Evolutionary conservation across 2,113 vertebrate genomes (phyloP).

Genomic region (Semnornis frantzii): DNA sequence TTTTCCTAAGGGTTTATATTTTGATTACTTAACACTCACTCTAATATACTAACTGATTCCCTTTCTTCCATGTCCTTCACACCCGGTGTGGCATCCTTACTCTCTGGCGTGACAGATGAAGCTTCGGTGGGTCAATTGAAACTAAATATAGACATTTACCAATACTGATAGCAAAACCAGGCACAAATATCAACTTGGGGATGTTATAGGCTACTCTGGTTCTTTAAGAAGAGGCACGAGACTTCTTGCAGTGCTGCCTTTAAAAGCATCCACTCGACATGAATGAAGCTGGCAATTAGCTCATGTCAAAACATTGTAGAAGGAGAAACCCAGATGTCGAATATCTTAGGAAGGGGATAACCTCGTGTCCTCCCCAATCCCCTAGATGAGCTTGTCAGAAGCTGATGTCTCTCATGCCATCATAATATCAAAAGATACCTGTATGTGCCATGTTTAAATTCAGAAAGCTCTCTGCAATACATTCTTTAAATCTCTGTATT

Average conservation of each 20-base stretch:
- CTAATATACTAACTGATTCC: neutral
- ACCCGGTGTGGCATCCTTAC: neutral
- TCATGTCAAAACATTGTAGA: conserved; percentile 65
- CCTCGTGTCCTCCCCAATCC: conserved; percentile 47
- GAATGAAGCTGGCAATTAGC: conserved; percentile 71
- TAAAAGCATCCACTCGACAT: conserved; percentile 49
- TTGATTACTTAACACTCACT: conserved; percentile 1
- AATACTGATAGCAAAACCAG: conserved; percentile 4
- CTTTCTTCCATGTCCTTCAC: neutral
- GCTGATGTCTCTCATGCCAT: conserved; percentile 14
- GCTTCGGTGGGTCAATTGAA: neutral
- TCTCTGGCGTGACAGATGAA: conserved; percentile 31
- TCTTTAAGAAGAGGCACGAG: conserved; percentile 43
- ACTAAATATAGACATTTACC: neutral
- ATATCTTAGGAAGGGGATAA: conserved; percentile 64
- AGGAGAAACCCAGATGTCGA: conserved; percentile 57
- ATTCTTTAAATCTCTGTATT: conserved; percentile 2
- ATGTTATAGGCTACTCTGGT: neutral
- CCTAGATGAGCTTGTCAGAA: conserved; percentile 53
- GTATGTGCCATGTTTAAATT: conserved; percentile 6
- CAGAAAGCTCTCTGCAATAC: neutral
- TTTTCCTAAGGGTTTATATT: conserved; percentile 17
- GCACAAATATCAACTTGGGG: conserved; percentile 29
- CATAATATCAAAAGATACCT: conserved; percentile 17
- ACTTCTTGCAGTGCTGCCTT: conserved; percentile 34